phyloP scores from a whole-genome alignment of 1,140 invertebrate species.

The Ruditapes philippinarum region DNA sequence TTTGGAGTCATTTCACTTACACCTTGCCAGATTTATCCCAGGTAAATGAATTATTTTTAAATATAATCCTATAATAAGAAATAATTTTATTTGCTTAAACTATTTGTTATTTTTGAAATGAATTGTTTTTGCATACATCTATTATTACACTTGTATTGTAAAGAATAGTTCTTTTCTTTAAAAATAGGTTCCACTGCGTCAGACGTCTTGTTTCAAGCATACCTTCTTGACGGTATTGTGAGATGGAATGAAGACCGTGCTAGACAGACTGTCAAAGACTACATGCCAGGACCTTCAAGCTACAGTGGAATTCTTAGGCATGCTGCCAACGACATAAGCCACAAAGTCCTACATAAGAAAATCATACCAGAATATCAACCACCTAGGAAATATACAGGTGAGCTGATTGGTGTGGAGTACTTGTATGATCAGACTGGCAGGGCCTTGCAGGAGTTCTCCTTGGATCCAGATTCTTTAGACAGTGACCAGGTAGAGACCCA shows the following conservation, averaged over 20 bases:
- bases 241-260: slow-evolving; percentile 68
- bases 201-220: slow-evolving; percentile 70
- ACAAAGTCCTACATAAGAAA: neutral
- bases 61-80: no score
- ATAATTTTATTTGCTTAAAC: no score
- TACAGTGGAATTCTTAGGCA: slow-evolving; percentile 31
- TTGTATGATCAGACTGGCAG: neutral
- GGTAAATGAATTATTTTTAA: no score
- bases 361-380: neutral
- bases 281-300: neutral
- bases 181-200: slow-evolving; percentile 67
- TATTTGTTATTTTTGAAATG: no score
- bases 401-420: neutral
- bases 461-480: no score
- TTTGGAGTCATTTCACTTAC: slow-evolving; percentile 69
- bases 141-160: no score
- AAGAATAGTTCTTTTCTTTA: no score
- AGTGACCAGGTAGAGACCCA: no score
- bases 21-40: slow-evolving; percentile 71
- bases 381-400: slow-evolving; percentile 52
- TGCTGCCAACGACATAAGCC: neutral
- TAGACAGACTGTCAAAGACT: neutral
- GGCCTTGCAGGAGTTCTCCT: no score
- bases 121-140: no score
- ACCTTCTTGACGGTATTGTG: slow-evolving; percentile 67